Conservation (phyloP, 2,888 invertebrate genomes). For the Lasioglossum calceatum region DNA sequence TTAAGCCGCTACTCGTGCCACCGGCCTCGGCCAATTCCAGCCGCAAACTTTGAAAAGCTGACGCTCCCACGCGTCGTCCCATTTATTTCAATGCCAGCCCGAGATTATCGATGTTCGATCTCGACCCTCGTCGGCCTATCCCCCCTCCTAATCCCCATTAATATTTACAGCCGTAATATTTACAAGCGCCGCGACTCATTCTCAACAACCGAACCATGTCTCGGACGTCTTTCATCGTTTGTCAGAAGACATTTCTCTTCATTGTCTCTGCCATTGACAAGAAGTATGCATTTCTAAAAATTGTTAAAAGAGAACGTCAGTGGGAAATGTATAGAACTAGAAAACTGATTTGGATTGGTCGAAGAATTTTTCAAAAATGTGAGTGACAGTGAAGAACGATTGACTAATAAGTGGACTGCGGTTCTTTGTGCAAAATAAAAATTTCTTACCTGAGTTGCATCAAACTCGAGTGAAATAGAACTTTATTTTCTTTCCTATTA, state of each 20-base stretch:
- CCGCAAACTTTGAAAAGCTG: constrained; percentile 62
- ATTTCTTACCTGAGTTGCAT: too few relatives aligned
- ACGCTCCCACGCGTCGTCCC: constrained; percentile 38
- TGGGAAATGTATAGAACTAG: background rate
- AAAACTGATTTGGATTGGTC: background rate
- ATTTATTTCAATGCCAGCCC: constrained; percentile 56
- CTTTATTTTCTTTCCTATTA: too few relatives aligned
- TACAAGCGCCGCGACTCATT: background rate
- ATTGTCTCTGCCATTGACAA: background rate
- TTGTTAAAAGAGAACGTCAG: background rate
- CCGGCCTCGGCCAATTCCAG: constrained; percentile 54
- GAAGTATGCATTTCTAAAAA: background rate
- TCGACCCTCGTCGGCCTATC: constrained; percentile 8
- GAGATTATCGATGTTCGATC: constrained; percentile 57
- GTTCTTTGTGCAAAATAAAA: too few relatives aligned
- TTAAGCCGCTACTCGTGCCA: constrained; percentile 54
- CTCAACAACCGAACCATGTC: background rate
- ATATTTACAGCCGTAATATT: constrained; percentile 44
- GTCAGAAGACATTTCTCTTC: background rate
- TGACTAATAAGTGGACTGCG: too few relatives aligned
- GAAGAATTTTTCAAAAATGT: background rate
- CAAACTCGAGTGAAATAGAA: too few relatives aligned
- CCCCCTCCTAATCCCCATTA: background rate
- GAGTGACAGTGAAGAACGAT: too few relatives aligned
- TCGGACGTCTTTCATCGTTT: background rate